Percentiles rank a stretch among this genome's conserved stretches.
Conservation (phyloP, 2,797 vertebrate genomes). For the Ficedula albicollis region DNA sequence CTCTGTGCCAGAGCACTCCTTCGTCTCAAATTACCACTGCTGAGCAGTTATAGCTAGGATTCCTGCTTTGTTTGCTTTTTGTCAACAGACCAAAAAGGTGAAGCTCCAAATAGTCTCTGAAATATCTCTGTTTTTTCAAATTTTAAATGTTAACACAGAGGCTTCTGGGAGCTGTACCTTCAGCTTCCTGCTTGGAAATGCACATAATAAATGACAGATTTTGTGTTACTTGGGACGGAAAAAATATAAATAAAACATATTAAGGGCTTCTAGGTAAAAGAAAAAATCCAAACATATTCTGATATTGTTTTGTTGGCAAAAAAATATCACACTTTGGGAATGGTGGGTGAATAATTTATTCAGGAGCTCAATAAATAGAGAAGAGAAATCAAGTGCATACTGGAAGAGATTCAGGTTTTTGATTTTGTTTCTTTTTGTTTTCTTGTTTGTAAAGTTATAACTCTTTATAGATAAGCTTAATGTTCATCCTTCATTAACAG, state of each 20-base stretch:
- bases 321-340: background rate
- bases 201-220: constrained; percentile 5
- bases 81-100: background rate
- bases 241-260: constrained; percentile 55
- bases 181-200: constrained; percentile 23
- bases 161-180: background rate
- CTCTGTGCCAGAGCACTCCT: background rate
- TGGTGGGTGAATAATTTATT: constrained; percentile 2
- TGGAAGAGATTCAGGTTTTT: background rate
- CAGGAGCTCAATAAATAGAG: background rate
- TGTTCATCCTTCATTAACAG: background rate
- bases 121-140: background rate
- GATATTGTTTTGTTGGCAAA: background rate
- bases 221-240: background rate
- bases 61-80: background rate
- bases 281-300: background rate
- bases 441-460: background rate
- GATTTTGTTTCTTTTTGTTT: background rate
- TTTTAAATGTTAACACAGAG: background rate
- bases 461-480: background rate
- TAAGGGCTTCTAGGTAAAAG: constrained; percentile 10
- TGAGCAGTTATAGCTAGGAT: background rate
- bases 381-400: background rate
- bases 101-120: background rate
- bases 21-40: background rate